phyloP scores from a whole-genome alignment of 2,113 vertebrate species.

The Pipa parva region DNA sequence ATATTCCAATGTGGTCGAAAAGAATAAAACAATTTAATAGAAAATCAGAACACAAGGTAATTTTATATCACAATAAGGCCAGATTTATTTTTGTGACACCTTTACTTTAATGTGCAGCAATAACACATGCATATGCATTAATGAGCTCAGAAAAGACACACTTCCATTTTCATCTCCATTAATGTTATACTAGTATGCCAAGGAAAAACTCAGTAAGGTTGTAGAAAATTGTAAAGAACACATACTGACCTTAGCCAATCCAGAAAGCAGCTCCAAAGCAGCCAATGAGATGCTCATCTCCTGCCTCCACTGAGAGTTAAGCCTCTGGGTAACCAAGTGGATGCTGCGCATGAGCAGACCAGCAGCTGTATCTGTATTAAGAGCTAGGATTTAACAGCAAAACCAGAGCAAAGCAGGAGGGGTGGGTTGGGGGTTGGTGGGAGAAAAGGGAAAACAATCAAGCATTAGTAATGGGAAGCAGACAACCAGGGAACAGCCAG shows the following conservation, averaged over 20 bases:
- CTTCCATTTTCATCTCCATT: too few relatives aligned
- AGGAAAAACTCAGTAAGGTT: too few relatives aligned
- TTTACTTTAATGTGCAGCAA: too few relatives aligned
- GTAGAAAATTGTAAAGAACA: too few relatives aligned
- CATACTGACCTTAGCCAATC: conserved; percentile 84
- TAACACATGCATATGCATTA: too few relatives aligned
- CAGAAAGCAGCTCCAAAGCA: conserved; percentile 88
- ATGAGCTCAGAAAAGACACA: too few relatives aligned
- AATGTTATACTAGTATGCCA: too few relatives aligned
- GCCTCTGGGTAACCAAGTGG: conserved; percentile 91
- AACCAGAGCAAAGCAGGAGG: conserved; percentile 76
- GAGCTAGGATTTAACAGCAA: conserved; percentile 91
- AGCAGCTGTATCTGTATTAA: conserved; percentile 93
- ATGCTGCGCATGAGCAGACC: conserved; percentile 93
- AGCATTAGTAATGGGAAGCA: conserved; percentile 76
- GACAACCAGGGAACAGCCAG: conserved; percentile 65
- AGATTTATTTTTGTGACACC: too few relatives aligned
- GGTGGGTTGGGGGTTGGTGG: background rate
- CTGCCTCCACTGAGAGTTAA: conserved; percentile 89
- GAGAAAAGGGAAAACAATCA: conserved; percentile 72
- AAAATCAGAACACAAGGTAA: too few relatives aligned
- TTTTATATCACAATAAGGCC: too few relatives aligned
- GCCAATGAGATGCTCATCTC: conserved; percentile 95
- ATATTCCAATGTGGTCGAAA: too few relatives aligned
- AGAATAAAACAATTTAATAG: too few relatives aligned